Percentiles rank a stretch among this genome's conserved stretches.
Evolutionary conservation across 2,888 invertebrate species (phyloP).

Genomic region (Globia sparganii): DNA sequence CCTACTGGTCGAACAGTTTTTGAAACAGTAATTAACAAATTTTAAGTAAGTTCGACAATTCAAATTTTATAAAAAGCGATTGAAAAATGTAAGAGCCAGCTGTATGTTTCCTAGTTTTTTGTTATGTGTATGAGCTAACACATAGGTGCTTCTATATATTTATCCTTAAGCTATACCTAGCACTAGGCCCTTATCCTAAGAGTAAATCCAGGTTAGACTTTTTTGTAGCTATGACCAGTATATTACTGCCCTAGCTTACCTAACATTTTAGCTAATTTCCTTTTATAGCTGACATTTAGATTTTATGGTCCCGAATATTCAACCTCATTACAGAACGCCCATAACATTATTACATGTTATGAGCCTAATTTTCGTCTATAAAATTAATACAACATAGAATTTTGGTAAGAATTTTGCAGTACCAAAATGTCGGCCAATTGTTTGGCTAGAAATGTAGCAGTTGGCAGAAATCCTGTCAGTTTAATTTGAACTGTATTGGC

Average conservation of each 20-base stretch:
- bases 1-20: not conserved
- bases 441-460: constrained; percentile 41
- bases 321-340: constrained; percentile 8
- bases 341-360: constrained; percentile 31
- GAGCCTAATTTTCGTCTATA: constrained; percentile 44
- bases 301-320: constrained; percentile 29
- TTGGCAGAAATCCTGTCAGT: constrained; percentile 25
- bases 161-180: not conserved
- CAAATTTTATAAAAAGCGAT: not conserved
- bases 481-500: constrained; percentile 3
- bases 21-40: not conserved
- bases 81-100: not conserved
- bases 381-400: constrained; percentile 36
- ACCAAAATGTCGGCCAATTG: constrained; percentile 15
- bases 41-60: not conserved
- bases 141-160: not conserved
- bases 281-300: constrained; percentile 30
- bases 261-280: constrained; percentile 26
- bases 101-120: too few relatives aligned
- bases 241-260: constrained; percentile 13
- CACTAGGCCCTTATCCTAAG: not conserved
- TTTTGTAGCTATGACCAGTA: not conserved
- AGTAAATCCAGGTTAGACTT: not conserved
- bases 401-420: constrained; percentile 34
- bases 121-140: not conserved